Conservation (phyloP, 2,888 invertebrate species). For the Microctonus brassicae region DNA sequence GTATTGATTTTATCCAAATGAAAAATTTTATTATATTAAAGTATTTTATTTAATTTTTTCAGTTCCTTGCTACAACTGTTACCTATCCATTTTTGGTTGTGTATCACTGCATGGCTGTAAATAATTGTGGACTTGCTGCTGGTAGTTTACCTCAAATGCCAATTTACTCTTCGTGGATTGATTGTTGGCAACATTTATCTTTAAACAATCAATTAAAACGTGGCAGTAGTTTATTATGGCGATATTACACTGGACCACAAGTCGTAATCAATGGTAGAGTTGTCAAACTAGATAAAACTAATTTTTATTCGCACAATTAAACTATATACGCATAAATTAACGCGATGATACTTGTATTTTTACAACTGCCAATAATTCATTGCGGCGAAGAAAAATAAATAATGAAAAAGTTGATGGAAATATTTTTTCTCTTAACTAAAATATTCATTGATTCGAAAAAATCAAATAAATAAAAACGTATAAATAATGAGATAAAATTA, state of each 20-base stretch:
- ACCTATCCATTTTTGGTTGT: conserved; percentile 96
- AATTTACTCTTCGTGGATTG: conserved; percentile 82
- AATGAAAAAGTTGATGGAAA: too few relatives aligned
- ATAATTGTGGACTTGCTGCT: conserved; percentile 82
- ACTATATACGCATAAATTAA: background rate
- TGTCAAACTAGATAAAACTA: conserved; percentile 8
- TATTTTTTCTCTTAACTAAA: background rate
- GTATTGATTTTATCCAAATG: background rate
- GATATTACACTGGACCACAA: conserved; percentile 76
- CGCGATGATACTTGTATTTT: background rate
- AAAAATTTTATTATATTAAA: conserved; percentile 31
- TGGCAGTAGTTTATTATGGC: conserved; percentile 86
- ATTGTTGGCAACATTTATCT: conserved; percentile 86
- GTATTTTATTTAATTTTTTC: conserved; percentile 56
- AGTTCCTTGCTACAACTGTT: conserved; percentile 85
- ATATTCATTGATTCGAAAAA: background rate
- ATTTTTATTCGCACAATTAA: conserved; percentile 7
- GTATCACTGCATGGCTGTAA: conserved; percentile 91
- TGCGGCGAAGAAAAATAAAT: background rate
- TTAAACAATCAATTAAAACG: conserved; percentile 84
- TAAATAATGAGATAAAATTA: background rate
- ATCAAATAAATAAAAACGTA: background rate
- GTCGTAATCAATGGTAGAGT: conserved; percentile 22
- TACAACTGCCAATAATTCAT: background rate
- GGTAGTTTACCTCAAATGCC: conserved; percentile 90